These are phyloP conservation scores for Pipra filicauda DNA, from an alignment of 2,113 vertebrate species.

Conservation along the genomic window DNA sequence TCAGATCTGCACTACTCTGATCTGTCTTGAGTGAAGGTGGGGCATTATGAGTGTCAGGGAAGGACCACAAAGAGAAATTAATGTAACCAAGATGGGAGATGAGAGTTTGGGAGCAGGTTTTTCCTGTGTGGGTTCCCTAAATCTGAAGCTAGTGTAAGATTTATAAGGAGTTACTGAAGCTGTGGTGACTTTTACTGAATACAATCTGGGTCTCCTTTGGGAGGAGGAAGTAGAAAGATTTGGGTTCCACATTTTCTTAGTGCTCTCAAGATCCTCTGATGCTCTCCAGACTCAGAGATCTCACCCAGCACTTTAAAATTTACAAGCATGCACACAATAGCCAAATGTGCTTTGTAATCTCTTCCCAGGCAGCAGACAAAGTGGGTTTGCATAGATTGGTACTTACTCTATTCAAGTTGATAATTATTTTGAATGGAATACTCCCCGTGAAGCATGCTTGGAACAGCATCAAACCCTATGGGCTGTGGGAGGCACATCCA, in stretches of 20 bases:
- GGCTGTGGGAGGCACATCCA: constrained; percentile 37
- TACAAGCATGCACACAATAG: constrained; percentile 24
- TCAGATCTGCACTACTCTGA: neutral
- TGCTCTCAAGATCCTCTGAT: constrained; percentile 1
- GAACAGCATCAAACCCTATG: constrained; percentile 47
- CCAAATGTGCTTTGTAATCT: constrained; percentile 48
- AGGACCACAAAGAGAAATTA: constrained; percentile 15
- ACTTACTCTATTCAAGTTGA: constrained; percentile 38
- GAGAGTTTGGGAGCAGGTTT: constrained; percentile 23
- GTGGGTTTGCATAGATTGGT: constrained; percentile 34
- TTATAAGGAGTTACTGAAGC: constrained; percentile 10
- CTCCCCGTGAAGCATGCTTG: constrained; percentile 53
- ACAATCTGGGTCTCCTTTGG: neutral
- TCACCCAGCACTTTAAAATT: constrained; percentile 24
- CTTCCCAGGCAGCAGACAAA: constrained; percentile 21
- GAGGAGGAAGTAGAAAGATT: constrained; percentile 14
- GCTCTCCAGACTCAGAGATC: constrained; percentile 18
- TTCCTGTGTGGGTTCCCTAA: constrained; percentile 3
- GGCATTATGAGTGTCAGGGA: neutral
- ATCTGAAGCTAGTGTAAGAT: neutral
- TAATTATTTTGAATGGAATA: constrained; percentile 63
- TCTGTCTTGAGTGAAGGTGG: neutral
- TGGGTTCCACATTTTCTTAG: constrained; percentile 12
- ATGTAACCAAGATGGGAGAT: neutral
- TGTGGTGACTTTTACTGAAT: neutral